Evolutionary conservation across 2,797 vertebrate species (phyloP).

Genomic region (Petrocephalus sullivani): DNA sequence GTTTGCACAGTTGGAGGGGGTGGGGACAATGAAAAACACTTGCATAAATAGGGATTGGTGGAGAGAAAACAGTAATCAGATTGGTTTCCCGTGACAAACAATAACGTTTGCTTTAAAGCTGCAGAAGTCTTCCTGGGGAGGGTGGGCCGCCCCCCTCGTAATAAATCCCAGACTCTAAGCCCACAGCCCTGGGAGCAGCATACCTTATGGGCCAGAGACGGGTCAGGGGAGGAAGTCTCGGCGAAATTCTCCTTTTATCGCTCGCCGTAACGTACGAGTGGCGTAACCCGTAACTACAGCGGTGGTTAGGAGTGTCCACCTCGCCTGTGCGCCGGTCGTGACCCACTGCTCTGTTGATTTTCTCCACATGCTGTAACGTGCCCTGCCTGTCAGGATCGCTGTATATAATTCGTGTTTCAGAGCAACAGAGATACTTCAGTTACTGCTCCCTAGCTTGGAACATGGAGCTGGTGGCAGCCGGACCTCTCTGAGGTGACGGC

Average conservation of each 20-base stretch:
- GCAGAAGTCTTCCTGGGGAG: conserved; percentile 75
- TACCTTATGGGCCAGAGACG: conserved; percentile 70
- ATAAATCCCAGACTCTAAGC: conserved; percentile 83
- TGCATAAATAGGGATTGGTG: conserved; percentile 81
- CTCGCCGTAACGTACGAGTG: neutral
- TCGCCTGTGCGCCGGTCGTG: neutral
- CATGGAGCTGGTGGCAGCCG: neutral
- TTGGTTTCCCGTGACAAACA: conserved; percentile 96
- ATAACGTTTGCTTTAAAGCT: conserved; percentile 95
- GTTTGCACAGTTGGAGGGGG: conserved; percentile 21
- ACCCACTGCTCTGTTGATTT: neutral
- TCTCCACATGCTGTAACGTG: neutral
- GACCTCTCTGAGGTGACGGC: neutral
- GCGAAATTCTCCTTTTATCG: conserved; percentile 20
- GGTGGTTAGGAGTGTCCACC: neutral
- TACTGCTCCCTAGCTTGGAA: neutral
- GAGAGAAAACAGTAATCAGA: conserved; percentile 90
- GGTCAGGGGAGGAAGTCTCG: conserved; percentile 54
- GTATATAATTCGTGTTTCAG: neutral
- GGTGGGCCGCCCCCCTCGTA: conserved; percentile 80
- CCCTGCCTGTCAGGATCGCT: neutral
- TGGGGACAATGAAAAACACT: conserved; percentile 78
- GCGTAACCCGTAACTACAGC: neutral
- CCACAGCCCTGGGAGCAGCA: conserved; percentile 57
- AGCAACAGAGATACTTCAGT: neutral